These are phyloP conservation scores for Tetramorium alpestre DNA, from an alignment of 1,140 invertebrate genomes.

Conservation along the genomic window DNA sequence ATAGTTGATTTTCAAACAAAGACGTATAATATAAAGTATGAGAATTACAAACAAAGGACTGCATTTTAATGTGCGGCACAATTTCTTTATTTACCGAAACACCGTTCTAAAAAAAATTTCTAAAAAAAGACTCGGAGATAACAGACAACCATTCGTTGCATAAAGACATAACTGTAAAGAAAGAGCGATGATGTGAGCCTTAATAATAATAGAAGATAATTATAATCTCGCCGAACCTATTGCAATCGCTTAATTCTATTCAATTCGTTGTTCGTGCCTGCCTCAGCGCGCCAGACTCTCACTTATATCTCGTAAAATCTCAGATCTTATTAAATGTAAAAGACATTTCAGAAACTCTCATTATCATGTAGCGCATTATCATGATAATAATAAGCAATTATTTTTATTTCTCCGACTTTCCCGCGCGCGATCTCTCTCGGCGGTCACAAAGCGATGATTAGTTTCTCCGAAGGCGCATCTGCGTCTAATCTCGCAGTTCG, in stretches of 20 bases:
- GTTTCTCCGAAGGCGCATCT: slow-evolving; percentile 29
- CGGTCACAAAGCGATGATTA: slow-evolving; percentile 30
- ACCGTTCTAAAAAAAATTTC: slow-evolving; percentile 38
- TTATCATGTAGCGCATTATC: slow-evolving; percentile 28
- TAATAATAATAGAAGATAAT: slow-evolving; percentile 29
- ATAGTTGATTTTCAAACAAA: slow-evolving; percentile 5
- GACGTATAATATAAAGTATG: slow-evolving; percentile 20
- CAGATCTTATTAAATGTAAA: slow-evolving; percentile 35
- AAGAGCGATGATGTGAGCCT: background rate
- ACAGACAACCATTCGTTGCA: background rate
- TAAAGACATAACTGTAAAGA: background rate
- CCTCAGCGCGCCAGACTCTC: background rate
- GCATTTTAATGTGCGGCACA: slow-evolving; percentile 26
- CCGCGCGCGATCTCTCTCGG: slow-evolving; percentile 39
- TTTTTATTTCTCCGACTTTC: slow-evolving; percentile 49
- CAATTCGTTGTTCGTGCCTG: background rate
- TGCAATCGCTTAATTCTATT: slow-evolving; percentile 27
- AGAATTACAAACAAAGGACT: slow-evolving; percentile 61
- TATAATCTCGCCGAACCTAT: background rate
- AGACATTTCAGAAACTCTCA: slow-evolving; percentile 37
- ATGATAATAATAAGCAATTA: slow-evolving; percentile 53
- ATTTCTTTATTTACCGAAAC: slow-evolving; percentile 61
- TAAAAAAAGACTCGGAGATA: background rate
- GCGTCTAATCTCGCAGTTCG: slow-evolving; percentile 47
- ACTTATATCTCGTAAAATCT: slow-evolving; percentile 32